Conservation (phyloP, 2,113 vertebrate species). For the Polyodon spathula region DNA sequence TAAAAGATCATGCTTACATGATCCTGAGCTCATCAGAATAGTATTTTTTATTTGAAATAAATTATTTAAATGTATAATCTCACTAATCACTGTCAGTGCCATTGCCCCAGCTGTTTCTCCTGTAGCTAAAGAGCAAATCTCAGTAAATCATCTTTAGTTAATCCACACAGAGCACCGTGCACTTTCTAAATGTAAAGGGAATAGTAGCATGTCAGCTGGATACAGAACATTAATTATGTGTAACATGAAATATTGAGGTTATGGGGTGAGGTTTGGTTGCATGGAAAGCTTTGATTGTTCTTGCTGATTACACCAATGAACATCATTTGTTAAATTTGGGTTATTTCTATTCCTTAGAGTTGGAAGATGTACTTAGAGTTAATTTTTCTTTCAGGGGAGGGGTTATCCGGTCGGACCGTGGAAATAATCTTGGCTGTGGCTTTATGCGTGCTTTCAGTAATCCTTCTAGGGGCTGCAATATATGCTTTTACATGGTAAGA, state of each 20-base stretch:
- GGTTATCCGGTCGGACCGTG: slow-evolving; percentile 69
- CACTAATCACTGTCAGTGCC: slow-evolving; percentile 42
- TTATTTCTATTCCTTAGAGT: no score
- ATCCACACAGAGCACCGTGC: slow-evolving; percentile 53
- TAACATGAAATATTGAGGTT: slow-evolving; percentile 42
- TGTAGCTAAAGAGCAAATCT: slow-evolving; percentile 45
- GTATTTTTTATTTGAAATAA: slow-evolving; percentile 34
- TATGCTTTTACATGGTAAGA: slow-evolving; percentile 84
- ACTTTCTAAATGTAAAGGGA: slow-evolving; percentile 29
- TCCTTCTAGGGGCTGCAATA: slow-evolving; percentile 76
- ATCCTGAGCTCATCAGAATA: slow-evolving; percentile 10
- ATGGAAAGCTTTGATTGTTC: slow-evolving; percentile 6
- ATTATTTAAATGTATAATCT: slow-evolving; percentile 42
- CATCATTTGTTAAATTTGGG: no score
- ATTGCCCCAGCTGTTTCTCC: slow-evolving; percentile 52
- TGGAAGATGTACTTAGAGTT: no score
- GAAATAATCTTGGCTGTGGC: slow-evolving; percentile 88
- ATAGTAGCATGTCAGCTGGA: slow-evolving; percentile 52
- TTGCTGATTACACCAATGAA: no score
- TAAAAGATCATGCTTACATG: background rate
- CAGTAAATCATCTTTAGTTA: slow-evolving; percentile 60
- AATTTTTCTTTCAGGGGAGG: slow-evolving; percentile 59
- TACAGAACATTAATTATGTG: slow-evolving; percentile 57
- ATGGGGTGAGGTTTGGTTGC: slow-evolving; percentile 33
- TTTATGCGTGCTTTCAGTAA: slow-evolving; percentile 75